Evolutionary conservation across 2,797 vertebrate genomes (phyloP).

Genomic region (Tenualosa ilisha): DNA sequence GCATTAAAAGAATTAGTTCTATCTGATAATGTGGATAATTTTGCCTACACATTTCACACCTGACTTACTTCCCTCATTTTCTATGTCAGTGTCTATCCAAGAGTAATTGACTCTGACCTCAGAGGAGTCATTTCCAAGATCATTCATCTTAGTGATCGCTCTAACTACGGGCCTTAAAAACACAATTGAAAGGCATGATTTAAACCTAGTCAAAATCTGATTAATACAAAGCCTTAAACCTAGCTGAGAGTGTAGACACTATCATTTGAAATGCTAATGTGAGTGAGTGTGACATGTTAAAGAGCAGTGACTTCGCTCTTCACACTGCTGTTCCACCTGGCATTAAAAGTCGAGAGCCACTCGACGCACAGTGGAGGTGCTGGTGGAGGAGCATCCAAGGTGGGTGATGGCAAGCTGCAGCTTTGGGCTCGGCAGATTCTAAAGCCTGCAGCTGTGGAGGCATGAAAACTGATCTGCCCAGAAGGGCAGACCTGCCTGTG

Average conservation of each 20-base stretch:
- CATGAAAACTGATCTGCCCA: constrained; percentile 36
- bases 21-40: no score
- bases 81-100: no score
- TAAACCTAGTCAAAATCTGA: background rate
- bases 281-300: background rate
- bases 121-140: background rate
- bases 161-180: background rate
- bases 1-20: no score
- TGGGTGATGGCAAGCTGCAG: constrained; percentile 37
- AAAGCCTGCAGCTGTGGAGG: constrained; percentile 31
- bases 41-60: no score
- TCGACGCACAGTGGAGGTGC: constrained; percentile 17
- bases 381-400: background rate
- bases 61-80: no score
- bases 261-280: constrained; percentile 35
- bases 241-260: background rate
- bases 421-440: background rate
- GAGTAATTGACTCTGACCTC: background rate
- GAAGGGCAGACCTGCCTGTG: constrained; percentile 38
- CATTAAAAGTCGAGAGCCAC: constrained; percentile 43
- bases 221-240: background rate
- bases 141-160: background rate
- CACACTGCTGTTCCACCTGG: constrained; percentile 25
- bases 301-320: constrained; percentile 35
- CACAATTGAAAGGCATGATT: background rate